Evolutionary conservation across 1,140 invertebrate species (phyloP).

Genomic region (Pristionchus pacificus): DNA sequence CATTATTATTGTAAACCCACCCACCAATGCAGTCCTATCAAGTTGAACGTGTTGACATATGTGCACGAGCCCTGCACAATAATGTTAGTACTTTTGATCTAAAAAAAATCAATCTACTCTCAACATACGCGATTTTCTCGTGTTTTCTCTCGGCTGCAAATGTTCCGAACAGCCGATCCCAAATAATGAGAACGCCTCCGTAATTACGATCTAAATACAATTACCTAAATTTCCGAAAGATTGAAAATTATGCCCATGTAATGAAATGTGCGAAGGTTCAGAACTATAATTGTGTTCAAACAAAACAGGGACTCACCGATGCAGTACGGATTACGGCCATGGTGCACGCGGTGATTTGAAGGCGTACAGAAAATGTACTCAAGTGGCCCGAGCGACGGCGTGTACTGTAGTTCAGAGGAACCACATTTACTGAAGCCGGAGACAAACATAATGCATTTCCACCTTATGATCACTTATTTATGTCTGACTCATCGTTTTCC

Average conservation of each 20-base stretch:
- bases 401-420: no score
- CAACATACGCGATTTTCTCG: conserved; percentile 62
- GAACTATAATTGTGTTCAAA: no score
- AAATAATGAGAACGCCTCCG: conserved; percentile 65
- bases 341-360: conserved; percentile 65
- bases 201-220: conserved; percentile 67
- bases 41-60: conserved; percentile 60
- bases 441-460: no score
- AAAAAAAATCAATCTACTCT: no score
- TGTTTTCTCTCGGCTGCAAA: conserved; percentile 60
- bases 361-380: conserved; percentile 64
- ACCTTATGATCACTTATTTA: no score
- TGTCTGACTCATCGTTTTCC: no score
- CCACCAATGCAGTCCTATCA: no score
- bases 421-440: background rate
- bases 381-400: conserved; percentile 59
- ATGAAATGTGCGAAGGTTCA: no score
- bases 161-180: conserved; percentile 62
- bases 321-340: conserved; percentile 65
- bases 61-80: conserved; percentile 61
- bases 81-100: conserved; percentile 36
- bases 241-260: no score
- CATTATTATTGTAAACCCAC: no score
- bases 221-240: conserved; percentile 68
- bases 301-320: no score